Evolutionary conservation across 2,797 vertebrate genomes (phyloP).

Genomic region (Enteromius radiatus): DNA sequence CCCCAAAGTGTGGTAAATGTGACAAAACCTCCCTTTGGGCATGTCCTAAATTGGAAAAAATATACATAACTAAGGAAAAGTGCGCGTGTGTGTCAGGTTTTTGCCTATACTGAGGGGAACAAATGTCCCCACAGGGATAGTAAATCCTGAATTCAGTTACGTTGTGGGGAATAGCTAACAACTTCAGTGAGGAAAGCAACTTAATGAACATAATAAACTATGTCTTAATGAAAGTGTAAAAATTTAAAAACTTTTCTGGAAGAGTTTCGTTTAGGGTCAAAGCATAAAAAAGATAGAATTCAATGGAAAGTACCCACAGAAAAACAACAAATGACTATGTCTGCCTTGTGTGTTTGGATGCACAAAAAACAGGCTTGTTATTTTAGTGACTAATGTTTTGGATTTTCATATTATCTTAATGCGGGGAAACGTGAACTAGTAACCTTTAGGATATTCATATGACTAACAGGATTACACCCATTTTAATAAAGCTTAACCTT

Average conservation of each 20-base stretch:
- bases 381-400: constrained; percentile 2
- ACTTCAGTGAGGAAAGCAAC: neutral
- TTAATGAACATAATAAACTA: neutral
- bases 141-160: constrained; percentile 9
- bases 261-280: neutral
- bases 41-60: constrained; percentile 25
- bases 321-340: neutral
- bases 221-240: constrained; percentile 14
- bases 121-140: constrained; percentile 10
- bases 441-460: constrained; percentile 25
- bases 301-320: neutral
- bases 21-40: constrained; percentile 14
- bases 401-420: neutral
- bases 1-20: constrained; percentile 4
- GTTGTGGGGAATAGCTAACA: neutral
- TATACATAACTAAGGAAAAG: neutral
- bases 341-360: neutral
- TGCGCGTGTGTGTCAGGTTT: neutral
- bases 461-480: constrained; percentile 26
- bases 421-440: neutral
- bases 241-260: neutral
- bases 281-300: neutral
- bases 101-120: constrained; percentile 10
- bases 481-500: constrained; percentile 37
- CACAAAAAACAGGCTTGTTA: neutral